Evolutionary conservation across 1,140 invertebrate species (phyloP), one percentile per base, ranked within the genome.

Genomic region (Zophobas morio): DNA sequence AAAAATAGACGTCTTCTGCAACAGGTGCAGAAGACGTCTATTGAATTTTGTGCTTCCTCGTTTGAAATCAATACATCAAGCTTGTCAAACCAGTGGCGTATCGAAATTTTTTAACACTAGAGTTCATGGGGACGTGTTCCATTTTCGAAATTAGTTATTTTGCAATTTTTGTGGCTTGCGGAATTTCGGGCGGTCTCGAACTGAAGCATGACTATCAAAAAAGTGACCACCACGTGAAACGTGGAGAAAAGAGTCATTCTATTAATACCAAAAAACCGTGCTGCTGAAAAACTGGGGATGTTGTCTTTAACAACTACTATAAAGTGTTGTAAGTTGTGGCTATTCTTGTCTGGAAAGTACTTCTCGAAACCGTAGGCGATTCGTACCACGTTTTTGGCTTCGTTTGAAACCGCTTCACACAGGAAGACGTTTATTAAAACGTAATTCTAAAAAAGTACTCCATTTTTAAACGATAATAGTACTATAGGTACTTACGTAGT

Each of bases 201-300:
- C 57, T 63, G 57, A 20, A 63, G 5, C 35, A 63, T 63, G 6
- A 63, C 57, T 1, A 63, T 63, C 35, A 63, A 39, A 63, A 63
- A 63, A 2, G 57, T 63, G 57, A 63, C n/a, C 5, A 39, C 39
- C 0, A 36, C 57, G 35, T 63, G 8, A 20, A 63, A 63, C n/a
- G 39, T 63, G 2, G 5, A 1, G 32, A 63, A 63, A 37, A 63
- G 8, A 34, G 57, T 63, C 1, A 5, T 6, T 39, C 57, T 1
- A 8, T 63, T 39, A 5, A 63, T 39, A 0, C 0, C 34, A 39
- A 40, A 63, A 63, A 63, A 63, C 3, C 57, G 2, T 6, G 57
- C 57, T 1, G 57, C 57, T 3, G 35, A 36, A 32, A 63, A 63
- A 63, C 4, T 39, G 1, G 57, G 57, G 37, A 37, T 2, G 32